Percentiles rank a stretch among this genome's conserved stretches.
These are phyloP conservation scores for Atherinosoma microstoma DNA, from an alignment of 2,797 vertebrate species.

Conservation along the genomic window DNA sequence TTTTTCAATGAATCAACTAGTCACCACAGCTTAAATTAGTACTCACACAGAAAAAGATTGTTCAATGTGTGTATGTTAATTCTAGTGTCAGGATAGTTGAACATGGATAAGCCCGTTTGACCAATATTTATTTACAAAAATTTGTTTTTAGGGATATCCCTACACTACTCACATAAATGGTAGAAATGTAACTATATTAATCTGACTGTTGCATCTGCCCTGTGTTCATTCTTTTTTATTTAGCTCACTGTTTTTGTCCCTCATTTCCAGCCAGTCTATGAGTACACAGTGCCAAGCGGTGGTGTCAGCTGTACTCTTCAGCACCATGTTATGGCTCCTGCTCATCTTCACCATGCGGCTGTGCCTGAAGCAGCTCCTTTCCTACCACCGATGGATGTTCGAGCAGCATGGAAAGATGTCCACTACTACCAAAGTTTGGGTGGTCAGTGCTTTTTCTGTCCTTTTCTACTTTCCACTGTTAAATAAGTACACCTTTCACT, in stretches of 20 bases:
- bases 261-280: conserved; percentile 82
- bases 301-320: conserved; percentile 89
- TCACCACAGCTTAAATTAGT: background rate
- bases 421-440: conserved; percentile 91
- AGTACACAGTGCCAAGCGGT: conserved; percentile 86
- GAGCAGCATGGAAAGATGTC: conserved; percentile 90
- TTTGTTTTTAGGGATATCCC: background rate
- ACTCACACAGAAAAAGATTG: background rate
- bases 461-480: background rate
- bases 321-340: conserved; percentile 89
- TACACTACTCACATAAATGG: background rate
- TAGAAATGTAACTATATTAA: background rate
- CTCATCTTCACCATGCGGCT: conserved; percentile 92
- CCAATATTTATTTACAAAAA: too few species aligned
- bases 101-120: too few species aligned
- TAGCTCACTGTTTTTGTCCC: background rate
- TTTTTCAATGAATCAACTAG: background rate
- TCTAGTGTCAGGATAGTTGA: background rate
- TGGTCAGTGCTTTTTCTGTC: conserved; percentile 81
- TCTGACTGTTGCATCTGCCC: background rate
- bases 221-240: background rate
- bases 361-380: conserved; percentile 90
- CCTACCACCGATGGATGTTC: conserved; percentile 93
- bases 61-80: background rate
- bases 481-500: background rate